Evolutionary conservation across 2,797 vertebrate species (phyloP).

Genomic region (Sphaeramia orbicularis): DNA sequence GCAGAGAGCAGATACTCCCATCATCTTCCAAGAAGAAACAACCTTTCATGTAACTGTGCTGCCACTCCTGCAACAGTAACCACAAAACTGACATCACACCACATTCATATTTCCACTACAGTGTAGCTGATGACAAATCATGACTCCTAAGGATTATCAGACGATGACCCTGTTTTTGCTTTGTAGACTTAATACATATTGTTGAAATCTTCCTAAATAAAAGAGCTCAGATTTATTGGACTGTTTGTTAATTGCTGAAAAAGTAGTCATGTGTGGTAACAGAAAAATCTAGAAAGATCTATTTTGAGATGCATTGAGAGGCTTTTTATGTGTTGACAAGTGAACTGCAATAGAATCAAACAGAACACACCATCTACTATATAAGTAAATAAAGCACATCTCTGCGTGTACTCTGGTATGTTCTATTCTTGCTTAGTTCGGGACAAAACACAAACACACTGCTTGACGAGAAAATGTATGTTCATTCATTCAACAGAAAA

Average conservation of each 20-base stretch:
- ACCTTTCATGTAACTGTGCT: constrained; percentile 84
- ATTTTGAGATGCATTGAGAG: too few species aligned
- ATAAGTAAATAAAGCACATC: not conserved
- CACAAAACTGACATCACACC: not conserved
- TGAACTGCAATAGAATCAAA: too few species aligned
- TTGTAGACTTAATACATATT: not conserved
- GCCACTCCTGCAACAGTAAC: constrained; percentile 87
- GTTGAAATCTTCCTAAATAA: too few species aligned
- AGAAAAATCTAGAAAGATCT: too few species aligned
- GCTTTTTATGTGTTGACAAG: too few species aligned
- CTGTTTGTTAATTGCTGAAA: too few species aligned
- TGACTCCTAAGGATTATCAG: not conserved
- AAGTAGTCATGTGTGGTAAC: too few species aligned
- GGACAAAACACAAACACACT: constrained; percentile 27
- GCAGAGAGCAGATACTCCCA: constrained; percentile 88
- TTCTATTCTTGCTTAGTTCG: constrained; percentile 19
- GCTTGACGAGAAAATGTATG: constrained; percentile 57
- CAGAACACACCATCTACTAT: too few species aligned
- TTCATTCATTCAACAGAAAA: constrained; percentile 60
- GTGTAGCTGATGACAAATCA: not conserved
- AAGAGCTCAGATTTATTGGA: too few species aligned
- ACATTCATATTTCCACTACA: not conserved
- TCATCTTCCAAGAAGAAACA: constrained; percentile 93
- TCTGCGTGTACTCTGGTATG: not conserved
- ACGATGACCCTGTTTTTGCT: not conserved